Evolutionary conservation across 2,113 vertebrate genomes (phyloP).

Genomic region (Pelecanoides urinatrix): DNA sequence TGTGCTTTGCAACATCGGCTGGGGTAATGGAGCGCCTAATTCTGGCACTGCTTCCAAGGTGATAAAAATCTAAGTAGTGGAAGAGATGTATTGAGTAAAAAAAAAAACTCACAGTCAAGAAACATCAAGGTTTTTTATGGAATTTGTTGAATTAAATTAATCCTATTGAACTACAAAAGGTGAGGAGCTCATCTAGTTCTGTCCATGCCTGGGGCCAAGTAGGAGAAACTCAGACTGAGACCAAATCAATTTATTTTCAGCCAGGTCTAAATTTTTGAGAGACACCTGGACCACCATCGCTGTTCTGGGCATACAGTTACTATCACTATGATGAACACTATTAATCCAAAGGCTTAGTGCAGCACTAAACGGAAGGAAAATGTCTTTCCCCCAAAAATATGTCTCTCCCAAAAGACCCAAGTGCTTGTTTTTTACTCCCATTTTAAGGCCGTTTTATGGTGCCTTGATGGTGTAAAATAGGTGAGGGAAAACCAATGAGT

Average conservation of each 20-base stretch:
- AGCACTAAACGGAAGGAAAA: not conserved
- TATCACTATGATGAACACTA: not conserved
- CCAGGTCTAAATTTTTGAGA: not conserved
- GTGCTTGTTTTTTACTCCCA: not conserved
- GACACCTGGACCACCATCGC: not conserved
- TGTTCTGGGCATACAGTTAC: not conserved
- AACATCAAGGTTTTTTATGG: not conserved
- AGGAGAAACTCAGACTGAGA: slow-evolving; percentile 15
- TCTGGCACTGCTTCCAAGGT: not conserved
- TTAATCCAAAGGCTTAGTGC: not conserved
- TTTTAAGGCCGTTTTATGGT: not conserved
- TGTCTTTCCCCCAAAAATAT: not conserved
- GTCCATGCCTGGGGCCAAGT: not conserved
- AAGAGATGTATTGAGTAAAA: not conserved
- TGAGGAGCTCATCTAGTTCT: not conserved
- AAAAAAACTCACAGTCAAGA: not conserved
- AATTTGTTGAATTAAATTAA: slow-evolving; percentile 14
- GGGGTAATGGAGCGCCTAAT: not conserved
- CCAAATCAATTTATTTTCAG: not conserved
- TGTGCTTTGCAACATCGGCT: not conserved
- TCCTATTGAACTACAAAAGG: not conserved
- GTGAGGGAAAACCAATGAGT: not conserved
- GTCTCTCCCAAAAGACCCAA: not conserved
- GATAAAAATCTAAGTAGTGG: slow-evolving; percentile 24
- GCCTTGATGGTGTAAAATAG: not conserved